Evolutionary conservation across 2,797 vertebrate species (phyloP).

Genomic region (Pangasius mekongensis): DNA sequence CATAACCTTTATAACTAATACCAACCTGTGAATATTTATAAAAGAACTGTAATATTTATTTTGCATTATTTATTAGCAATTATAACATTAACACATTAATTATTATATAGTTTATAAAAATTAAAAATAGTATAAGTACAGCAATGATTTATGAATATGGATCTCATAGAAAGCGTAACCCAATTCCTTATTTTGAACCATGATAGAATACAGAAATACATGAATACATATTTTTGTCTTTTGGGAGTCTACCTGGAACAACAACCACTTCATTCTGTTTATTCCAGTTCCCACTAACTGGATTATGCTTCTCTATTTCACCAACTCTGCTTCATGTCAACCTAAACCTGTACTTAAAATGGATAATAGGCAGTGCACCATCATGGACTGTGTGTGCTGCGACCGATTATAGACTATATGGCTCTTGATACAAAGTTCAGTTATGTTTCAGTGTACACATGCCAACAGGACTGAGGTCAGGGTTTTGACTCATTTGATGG

Average conservation of each 20-base stretch:
- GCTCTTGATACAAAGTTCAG: constrained; percentile 17
- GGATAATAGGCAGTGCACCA: constrained; percentile 11
- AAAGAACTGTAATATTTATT: background rate
- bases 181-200: constrained; percentile 7
- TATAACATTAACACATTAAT: background rate
- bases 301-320: background rate
- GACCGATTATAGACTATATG: background rate
- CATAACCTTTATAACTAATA: background rate
- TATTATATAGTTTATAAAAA: background rate
- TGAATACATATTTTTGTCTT: background rate
- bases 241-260: background rate
- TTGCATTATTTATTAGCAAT: background rate
- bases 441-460: constrained; percentile 17
- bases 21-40: background rate
- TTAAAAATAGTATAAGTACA: background rate
- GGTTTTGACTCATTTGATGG: constrained; percentile 32
- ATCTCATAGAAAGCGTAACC: background rate
- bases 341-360: constrained; percentile 1
- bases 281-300: constrained; percentile 2
- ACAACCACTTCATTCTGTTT: constrained; percentile 5
- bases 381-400: constrained; percentile 16
- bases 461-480: constrained; percentile 19
- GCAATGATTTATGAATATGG: background rate
- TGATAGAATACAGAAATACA: background rate
- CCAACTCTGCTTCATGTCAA: background rate